These are phyloP conservation scores for Syrmaticus mikado DNA, from an alignment of 2,113 vertebrate genomes.

Conservation along the genomic window DNA sequence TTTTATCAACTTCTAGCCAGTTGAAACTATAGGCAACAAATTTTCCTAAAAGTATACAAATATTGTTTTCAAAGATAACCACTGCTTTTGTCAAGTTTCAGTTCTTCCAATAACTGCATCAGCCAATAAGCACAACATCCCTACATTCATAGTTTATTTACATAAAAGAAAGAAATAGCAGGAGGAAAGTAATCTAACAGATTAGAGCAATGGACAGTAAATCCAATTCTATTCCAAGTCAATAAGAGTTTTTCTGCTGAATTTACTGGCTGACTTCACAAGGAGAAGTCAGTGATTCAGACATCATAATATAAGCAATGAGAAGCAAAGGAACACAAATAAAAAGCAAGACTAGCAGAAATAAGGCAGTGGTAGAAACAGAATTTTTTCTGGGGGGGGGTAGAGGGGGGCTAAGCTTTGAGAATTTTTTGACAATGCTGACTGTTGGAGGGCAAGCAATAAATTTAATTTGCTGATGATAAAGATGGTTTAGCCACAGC, in stretches of 20 bases:
- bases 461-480: neutral
- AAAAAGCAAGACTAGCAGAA: neutral
- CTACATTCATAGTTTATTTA: neutral
- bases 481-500: neutral
- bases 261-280: neutral
- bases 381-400: neutral
- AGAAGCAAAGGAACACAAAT: neutral
- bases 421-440: neutral
- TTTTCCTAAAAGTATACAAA: neutral
- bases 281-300: neutral
- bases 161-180: constrained; percentile 17
- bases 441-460: neutral
- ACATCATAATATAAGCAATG: neutral
- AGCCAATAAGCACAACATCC: neutral
- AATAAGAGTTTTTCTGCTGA: constrained; percentile 39
- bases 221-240: constrained; percentile 51
- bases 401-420: neutral
- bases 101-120: neutral
- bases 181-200: constrained; percentile 37
- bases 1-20: neutral
- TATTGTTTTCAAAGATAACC: neutral
- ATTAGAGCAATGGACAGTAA: constrained; percentile 51
- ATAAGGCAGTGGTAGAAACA: neutral
- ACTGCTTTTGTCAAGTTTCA: neutral
- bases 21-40: neutral